Base-by-base conservation (phyloP, 2,888 invertebrate species). In the Stenoptilia bipunctidactyla region DNA sequence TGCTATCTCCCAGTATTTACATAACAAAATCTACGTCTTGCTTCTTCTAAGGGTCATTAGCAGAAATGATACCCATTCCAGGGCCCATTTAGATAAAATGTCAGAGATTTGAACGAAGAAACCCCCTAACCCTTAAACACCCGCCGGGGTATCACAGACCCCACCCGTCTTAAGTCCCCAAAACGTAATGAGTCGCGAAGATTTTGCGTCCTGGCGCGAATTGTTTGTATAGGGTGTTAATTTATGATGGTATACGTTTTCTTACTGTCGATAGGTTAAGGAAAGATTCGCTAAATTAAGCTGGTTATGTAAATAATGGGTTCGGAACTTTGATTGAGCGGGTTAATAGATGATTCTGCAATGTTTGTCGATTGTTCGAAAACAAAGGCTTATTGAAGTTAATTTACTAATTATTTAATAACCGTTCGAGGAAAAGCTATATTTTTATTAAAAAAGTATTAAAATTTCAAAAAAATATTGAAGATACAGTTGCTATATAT, bases 81-180 rank as follows among this genome's bases (percentile, higher is more conserved):
- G 66, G 70, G 74, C 79, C 82, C 82, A 82, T 83, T 83, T 80
- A 83, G 82, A 83, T 83, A 82, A 82, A 83, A 83, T 72, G 82
- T 76, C 79, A 73, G 69, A 83, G 82, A 83, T 83, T 82, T 80
- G 74, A 76, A 76, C 75, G 69, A 75, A 76, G 76, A 71, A 72
- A 67, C 66, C 58, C 51, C 44, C 46, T 45, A 20, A 20, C 48
- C 42, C 52, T 54, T 53, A 43, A 41, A 14, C 38, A 38, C 45
- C 45, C 55, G 47, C 49, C 15, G 14, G 20, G 27, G 34, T 30
- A 9, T 4, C 9, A 4, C 2, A 6, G 13, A 4, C 34, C 14
- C 13, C 34, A 4, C n/a, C 12, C 12, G 34, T 13, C 20, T 40
- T 37, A 27, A 9, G 14, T 47, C 51, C 58, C 58, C 60, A 55